Percentiles rank a stretch among this genome's conserved stretches.
These are phyloP conservation scores for Mormyrus hasselquistii DNA, from an alignment of 2,797 vertebrate genomes.

Conservation along the genomic window DNA sequence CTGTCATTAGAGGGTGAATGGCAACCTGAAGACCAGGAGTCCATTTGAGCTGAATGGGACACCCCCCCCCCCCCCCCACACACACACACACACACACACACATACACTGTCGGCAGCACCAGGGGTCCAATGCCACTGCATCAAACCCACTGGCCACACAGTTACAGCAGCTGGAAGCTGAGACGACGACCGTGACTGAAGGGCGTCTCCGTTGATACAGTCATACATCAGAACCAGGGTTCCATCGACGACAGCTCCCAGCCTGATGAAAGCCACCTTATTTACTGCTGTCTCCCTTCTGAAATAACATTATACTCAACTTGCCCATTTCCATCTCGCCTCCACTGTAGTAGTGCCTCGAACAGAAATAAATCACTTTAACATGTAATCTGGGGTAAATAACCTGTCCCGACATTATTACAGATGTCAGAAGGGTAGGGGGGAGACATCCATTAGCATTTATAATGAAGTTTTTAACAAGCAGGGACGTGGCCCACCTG, in stretches of 20 bases:
- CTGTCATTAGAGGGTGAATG: neutral
- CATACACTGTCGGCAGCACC: neutral
- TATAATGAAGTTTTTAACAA: neutral
- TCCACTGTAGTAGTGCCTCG: neutral
- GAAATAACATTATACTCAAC: slow-evolving; percentile 14
- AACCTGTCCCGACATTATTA: slow-evolving; percentile 1
- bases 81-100: neutral
- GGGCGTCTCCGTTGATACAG: neutral
- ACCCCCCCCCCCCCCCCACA: neutral
- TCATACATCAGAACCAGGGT: slow-evolving; percentile 15
- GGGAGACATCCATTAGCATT: slow-evolving; percentile 6
- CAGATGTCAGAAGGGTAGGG: neutral
- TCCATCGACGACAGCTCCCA: neutral
- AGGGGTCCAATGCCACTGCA: neutral
- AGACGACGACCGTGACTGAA: neutral
- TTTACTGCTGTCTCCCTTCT: slow-evolving; percentile 6
- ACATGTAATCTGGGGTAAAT: slow-evolving; percentile 2
- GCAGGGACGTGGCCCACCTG: neutral
- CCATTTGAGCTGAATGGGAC: neutral
- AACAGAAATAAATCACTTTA: slow-evolving; percentile 11
- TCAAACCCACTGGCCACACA: neutral
- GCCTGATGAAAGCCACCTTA: slow-evolving; percentile 1
- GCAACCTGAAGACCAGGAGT: neutral
- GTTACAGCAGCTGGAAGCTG: neutral
- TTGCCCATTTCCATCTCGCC: neutral